A percentile compares a stretch with the other conserved stretches of the same genome.
Conservation (phyloP, 1,140 invertebrate genomes). For the Steinernema khuongi region DNA sequence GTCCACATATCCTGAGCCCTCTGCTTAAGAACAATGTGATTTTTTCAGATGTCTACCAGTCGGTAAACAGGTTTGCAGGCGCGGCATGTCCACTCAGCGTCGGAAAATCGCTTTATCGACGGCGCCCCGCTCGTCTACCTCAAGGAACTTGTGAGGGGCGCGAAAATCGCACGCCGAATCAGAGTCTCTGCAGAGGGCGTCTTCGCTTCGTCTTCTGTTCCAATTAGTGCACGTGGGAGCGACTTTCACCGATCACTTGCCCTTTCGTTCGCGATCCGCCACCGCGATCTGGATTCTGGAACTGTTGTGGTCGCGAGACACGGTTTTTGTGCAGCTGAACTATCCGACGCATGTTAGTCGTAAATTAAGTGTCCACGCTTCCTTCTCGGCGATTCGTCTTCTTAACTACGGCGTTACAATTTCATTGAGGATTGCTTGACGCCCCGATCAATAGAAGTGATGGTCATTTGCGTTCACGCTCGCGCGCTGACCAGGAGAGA, state of each 20-base stretch:
- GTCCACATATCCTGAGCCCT: neutral
- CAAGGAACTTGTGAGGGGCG: neutral
- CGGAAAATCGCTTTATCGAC: neutral
- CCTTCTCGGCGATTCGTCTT: constrained; percentile 3
- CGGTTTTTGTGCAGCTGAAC: too few species aligned
- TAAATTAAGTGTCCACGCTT: neutral
- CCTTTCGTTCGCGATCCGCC: too few species aligned
- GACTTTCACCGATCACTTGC: too few species aligned
- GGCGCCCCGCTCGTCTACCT: neutral
- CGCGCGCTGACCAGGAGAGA: constrained; percentile 13
- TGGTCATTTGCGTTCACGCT: constrained; percentile 15
- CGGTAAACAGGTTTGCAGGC: neutral
- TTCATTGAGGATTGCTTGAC: constrained; percentile 6
- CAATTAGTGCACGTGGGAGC: too few species aligned
- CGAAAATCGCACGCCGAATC: too few species aligned
- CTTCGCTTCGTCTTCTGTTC: neutral
- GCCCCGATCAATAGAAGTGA: constrained; percentile 7
- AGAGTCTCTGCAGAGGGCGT: too few species aligned
- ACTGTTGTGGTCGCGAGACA: neutral
- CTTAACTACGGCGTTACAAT: constrained; percentile 10
- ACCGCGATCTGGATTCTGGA: too few species aligned
- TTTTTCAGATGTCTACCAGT: neutral
- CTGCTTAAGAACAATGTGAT: neutral
- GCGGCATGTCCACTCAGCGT: neutral
- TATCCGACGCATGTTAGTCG: too few species aligned